Evolutionary conservation across 2,797 vertebrate genomes (phyloP).

Genomic region (Epinephelus coioides): DNA sequence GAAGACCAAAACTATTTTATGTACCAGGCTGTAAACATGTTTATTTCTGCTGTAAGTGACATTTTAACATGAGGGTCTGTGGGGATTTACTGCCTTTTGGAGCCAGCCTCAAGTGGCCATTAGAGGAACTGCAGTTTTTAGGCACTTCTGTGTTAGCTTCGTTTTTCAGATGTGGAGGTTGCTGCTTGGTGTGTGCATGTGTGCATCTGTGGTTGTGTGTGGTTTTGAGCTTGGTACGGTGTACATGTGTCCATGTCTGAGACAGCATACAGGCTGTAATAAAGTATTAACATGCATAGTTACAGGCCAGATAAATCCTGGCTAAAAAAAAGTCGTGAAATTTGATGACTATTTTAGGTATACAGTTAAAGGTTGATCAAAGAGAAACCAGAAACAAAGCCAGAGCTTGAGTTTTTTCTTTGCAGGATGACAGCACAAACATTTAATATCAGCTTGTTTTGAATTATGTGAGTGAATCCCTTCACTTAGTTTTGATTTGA

Average conservation of each 20-base stretch:
- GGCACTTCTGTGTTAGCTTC: too few species aligned
- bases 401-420: constrained; percentile 19
- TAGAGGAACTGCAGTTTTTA: too few species aligned
- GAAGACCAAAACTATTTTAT: too few species aligned
- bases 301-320: constrained; percentile 66
- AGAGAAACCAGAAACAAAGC: constrained; percentile 46
- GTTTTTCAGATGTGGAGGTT: too few species aligned
- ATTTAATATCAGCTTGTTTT: constrained; percentile 18
- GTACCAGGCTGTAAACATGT: too few species aligned
- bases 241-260: constrained; percentile 40
- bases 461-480: neutral
- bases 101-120: too few species aligned
- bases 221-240: constrained; percentile 9
- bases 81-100: too few species aligned
- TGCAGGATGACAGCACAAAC: constrained; percentile 33
- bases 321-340: constrained; percentile 37
- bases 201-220: constrained; percentile 11
- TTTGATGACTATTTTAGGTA: constrained; percentile 51
- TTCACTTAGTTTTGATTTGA: neutral
- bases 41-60: too few species aligned
- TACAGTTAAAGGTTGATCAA: constrained; percentile 55
- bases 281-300: constrained; percentile 74
- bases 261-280: constrained; percentile 65
- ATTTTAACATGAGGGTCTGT: too few species aligned
- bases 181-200: neutral